phyloP scores from a whole-genome alignment of 2,888 invertebrate genomes.

The Gasteruption jaculator region DNA sequence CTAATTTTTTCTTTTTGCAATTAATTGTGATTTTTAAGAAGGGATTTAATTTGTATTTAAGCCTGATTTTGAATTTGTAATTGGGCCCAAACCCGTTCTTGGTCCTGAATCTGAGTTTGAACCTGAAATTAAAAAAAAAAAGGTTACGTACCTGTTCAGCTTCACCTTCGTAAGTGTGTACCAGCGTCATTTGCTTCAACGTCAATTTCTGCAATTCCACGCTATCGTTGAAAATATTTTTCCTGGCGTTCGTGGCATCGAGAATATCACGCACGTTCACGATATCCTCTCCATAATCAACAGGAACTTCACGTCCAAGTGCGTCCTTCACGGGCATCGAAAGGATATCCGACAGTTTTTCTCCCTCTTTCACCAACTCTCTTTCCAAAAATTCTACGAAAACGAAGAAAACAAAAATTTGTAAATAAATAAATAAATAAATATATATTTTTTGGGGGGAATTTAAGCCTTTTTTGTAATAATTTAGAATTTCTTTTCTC shows the following conservation, averaged over 20 bases:
- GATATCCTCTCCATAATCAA: conserved; percentile 70
- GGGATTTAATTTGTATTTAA: conserved; percentile 1
- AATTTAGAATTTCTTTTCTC: too few species aligned
- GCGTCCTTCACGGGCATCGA: conserved; percentile 77
- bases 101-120: too few species aligned
- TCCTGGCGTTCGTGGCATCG: conserved; percentile 65
- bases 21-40: not conserved
- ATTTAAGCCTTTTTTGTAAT: too few species aligned
- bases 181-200: conserved; percentile 72
- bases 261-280: conserved; percentile 68
- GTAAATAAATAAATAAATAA: too few species aligned
- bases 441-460: too few species aligned
- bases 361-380: conserved; percentile 69
- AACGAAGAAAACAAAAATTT: not conserved
- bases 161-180: conserved; percentile 73
- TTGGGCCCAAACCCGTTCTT: too few species aligned
- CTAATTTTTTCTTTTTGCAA: not conserved
- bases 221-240: conserved; percentile 69
- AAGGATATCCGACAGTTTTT: conserved; percentile 72
- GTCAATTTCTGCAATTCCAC: conserved; percentile 73
- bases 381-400: conserved; percentile 63
- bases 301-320: conserved; percentile 64
- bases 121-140: not conserved
- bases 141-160: conserved; percentile 59
- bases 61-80: too few species aligned